Base-by-base conservation (phyloP, 2,888 invertebrate species). In the Dendrolimus pini region DNA sequence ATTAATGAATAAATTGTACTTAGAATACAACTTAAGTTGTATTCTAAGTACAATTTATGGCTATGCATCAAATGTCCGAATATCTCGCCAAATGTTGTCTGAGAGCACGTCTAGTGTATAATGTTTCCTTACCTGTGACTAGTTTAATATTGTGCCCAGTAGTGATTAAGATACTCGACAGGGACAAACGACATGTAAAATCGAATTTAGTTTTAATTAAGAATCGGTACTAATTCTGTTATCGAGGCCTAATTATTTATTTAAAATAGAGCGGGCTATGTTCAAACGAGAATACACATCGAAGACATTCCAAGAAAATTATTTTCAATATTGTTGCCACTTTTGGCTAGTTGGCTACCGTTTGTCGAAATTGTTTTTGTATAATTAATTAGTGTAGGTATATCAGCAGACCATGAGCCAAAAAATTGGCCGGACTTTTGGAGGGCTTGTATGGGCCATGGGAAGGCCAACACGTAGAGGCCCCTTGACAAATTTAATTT, bases 281-380 rank as follows among this genome's bases (percentile, higher is more conserved):
- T 30, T 60, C 42, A 64, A 69, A 69, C 74, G 74, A 72, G 75
- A 59, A 64, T 55, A 58, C 59, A 80, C 83, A 83, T 82, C 83
- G 84, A 83, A 79, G 61, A 68, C 76, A 80, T 81, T 82, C 77
- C 80, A 68, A 59, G 62, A 54, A 30, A 30, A 3, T 54, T 54
- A 14, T 54, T 30, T 54, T 54, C 30, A 30, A 30, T 8, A 12
- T 41, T 30, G 54, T 18, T 41, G 41, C 12, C 54, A 54, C 2
- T 54, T 18, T 54, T 9, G 12, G 14, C 18, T 12, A 41, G 7
- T 10, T 30, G 9, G 13, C 18, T 54, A 12, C 30, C 41, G 54
- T 54, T 54, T 13, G 54, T 54, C 18, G 14, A 30, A 54, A 54
- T 41, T 56, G 59, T 57, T 56, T 60, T 18, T 18, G 30, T 30